Evolutionary conservation across 2,888 invertebrate genomes (phyloP).

Genomic region (Parapristionchus giblindavisi): DNA sequence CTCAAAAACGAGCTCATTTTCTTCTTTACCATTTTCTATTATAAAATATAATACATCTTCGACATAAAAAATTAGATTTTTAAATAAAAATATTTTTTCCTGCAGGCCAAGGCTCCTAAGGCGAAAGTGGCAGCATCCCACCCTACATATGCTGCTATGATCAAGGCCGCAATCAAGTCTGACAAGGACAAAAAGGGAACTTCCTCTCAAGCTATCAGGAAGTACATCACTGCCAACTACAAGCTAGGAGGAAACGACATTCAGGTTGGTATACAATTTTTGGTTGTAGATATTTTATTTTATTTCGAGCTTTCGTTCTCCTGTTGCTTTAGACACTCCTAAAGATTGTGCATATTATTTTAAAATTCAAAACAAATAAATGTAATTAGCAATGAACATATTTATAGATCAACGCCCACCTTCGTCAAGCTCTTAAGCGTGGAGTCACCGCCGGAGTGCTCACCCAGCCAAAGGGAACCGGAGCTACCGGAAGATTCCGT

Average conservation of each 20-base stretch:
- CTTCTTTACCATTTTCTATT: too few species aligned
- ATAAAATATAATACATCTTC: too few species aligned
- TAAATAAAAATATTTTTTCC: too few species aligned
- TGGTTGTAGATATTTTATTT: too few species aligned
- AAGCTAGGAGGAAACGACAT: constrained; percentile 70
- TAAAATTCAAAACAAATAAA: too few species aligned
- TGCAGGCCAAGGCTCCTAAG: constrained; percentile 7
- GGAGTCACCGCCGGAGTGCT: constrained; percentile 25
- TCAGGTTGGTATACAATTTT: constrained; percentile 33
- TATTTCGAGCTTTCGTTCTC: too few species aligned
- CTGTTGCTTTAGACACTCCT: too few species aligned
- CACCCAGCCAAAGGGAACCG: constrained; percentile 38
- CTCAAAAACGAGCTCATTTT: too few species aligned
- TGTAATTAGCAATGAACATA: too few species aligned
- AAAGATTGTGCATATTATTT: too few species aligned
- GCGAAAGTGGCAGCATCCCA: constrained; percentile 55
- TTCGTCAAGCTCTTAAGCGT: constrained; percentile 29
- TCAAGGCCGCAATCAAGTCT: constrained; percentile 70
- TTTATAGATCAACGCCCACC: constrained; percentile 22
- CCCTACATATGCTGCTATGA: constrained; percentile 71
- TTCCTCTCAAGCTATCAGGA: constrained; percentile 72
- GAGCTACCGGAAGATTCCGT: constrained; percentile 37
- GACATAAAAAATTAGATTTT: too few species aligned
- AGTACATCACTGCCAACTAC: constrained; percentile 71
- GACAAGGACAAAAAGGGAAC: constrained; percentile 72